Percentiles rank a stretch among this genome's conserved stretches.
Conservation (phyloP, 2,888 invertebrate species). For the Anodontia alba region DNA sequence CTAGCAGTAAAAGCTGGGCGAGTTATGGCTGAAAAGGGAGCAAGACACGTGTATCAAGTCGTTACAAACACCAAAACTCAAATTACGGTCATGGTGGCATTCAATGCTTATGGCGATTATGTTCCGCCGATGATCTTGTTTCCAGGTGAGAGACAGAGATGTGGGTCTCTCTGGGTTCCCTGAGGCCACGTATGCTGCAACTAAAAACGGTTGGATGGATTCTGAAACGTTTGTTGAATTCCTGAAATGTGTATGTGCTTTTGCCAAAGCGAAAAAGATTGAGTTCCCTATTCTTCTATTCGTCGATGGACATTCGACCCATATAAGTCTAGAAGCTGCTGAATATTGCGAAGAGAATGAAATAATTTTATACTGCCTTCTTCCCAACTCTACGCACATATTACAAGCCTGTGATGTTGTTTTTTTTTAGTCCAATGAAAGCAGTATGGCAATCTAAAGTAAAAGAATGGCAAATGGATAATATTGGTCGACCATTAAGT, state of each 20-base stretch:
- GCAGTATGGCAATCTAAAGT: slow-evolving; percentile 42
- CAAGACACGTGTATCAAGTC: slow-evolving; percentile 32
- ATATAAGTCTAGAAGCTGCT: slow-evolving; percentile 23
- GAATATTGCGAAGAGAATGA: slow-evolving; percentile 31
- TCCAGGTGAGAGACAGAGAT: slow-evolving; percentile 44
- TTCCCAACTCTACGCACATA: slow-evolving; percentile 44
- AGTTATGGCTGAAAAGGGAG: slow-evolving; percentile 29
- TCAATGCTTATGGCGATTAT: slow-evolving; percentile 44
- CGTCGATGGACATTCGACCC: slow-evolving; percentile 47
- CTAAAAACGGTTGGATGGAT: slow-evolving; percentile 51
- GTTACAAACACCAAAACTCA: slow-evolving; percentile 37
- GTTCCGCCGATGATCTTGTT: slow-evolving; percentile 33
- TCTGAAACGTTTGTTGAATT: slow-evolving; percentile 30
- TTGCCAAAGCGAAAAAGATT: slow-evolving; percentile 16
- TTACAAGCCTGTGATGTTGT: slow-evolving; percentile 44
- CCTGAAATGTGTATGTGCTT: background rate
- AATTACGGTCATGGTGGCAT: slow-evolving; percentile 43
- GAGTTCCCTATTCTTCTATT: slow-evolving; percentile 31
- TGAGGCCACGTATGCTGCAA: slow-evolving; percentile 25
- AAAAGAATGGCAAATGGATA: slow-evolving; percentile 43
- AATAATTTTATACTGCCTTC: slow-evolving; percentile 46
- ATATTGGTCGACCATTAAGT: slow-evolving; percentile 40
- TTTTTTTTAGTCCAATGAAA: slow-evolving; percentile 40
- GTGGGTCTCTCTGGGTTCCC: slow-evolving; percentile 33
- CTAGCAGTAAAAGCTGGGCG: slow-evolving; percentile 13